These are phyloP conservation scores for Pterostichus madidus DNA, from an alignment of 2,888 invertebrate species.

Conservation along the genomic window DNA sequence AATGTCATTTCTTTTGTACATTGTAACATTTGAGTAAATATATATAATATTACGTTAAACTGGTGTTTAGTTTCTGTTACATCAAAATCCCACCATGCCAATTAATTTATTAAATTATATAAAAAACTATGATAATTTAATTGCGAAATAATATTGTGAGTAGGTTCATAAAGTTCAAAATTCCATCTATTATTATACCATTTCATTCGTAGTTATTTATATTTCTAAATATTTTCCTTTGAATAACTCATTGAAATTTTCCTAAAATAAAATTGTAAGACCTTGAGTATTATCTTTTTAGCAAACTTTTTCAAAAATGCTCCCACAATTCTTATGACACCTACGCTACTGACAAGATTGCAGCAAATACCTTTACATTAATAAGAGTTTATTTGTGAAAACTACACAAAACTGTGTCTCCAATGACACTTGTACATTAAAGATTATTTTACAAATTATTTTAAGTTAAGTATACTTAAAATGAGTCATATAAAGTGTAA, in stretches of 20 bases:
- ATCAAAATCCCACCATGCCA: too few species aligned
- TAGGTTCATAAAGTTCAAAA: too few species aligned
- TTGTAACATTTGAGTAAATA: constrained; percentile 20
- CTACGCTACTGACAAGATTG: constrained; percentile 15
- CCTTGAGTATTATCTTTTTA: constrained; percentile 14
- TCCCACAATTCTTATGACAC: neutral
- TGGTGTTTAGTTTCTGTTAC: neutral
- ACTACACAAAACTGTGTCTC: constrained; percentile 46
- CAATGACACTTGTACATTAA: constrained; percentile 46
- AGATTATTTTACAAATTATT: constrained; percentile 18
- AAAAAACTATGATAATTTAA: too few species aligned
- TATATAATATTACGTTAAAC: neutral
- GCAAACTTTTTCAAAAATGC: neutral
- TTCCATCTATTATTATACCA: neutral
- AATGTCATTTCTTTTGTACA: constrained; percentile 34
- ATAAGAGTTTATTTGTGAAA: constrained; percentile 50
- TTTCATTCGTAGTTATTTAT: neutral
- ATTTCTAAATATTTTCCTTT: constrained; percentile 18
- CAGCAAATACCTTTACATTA: constrained; percentile 38
- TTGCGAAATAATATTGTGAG: too few species aligned
- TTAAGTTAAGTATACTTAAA: constrained; percentile 2
- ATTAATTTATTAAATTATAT: too few species aligned
- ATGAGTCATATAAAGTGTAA: constrained; percentile 37
- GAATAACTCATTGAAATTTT: neutral
- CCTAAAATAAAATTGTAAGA: constrained; percentile 16